Evolutionary conservation across 1,140 invertebrate genomes (phyloP), one percentile per base, ranked within the genome.

Genomic region (Matsumurasca onukii): DNA sequence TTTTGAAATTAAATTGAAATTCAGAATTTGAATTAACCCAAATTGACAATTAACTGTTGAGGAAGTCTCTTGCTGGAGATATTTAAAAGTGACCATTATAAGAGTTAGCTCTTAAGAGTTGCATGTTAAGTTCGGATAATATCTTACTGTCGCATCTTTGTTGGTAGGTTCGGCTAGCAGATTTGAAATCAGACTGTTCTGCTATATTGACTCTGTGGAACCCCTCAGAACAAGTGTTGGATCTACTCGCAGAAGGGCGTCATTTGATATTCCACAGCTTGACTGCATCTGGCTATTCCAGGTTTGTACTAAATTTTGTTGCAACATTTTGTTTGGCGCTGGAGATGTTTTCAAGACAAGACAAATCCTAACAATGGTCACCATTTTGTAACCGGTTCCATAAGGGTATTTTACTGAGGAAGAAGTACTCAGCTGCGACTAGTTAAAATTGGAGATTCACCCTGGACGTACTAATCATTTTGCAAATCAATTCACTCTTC

Each of bases 121-220:
- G n/a, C n/a, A n/a, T n/a, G n/a, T n/a, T n/a, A n/a, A n/a, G n/a
- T n/a, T n/a, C n/a, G n/a, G n/a, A n/a, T n/a, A n/a, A n/a, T n/a
- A n/a, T n/a, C n/a, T n/a, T n/a, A n/a, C n/a, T n/a, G n/a, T n/a
- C 49, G 3, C 12, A 52, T 12, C 3, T 20, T 12, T 52, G 49
- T 24, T n/a, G 22, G n/a, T 27, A 59, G 55, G 55, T 59, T 27
- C 22, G 55, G 2, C 51, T 69, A 55, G 49, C 29, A 68, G 68
- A 22, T 59, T 81, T 85, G 73, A 76, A 75, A 34, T 65, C 20
- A 31, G 73, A 75, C 45, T 73, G 77, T 74, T 76, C 73, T 74
- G 84, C 79, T 17, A 77, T 83, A 71, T 75, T 85, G 72, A 86
- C 83, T 52, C 79, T 86, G 71, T 89, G 88, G 88, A 81, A 83